phyloP scores from a whole-genome alignment of 2,797 vertebrate genomes.

The Pseudochirops corinnae region DNA sequence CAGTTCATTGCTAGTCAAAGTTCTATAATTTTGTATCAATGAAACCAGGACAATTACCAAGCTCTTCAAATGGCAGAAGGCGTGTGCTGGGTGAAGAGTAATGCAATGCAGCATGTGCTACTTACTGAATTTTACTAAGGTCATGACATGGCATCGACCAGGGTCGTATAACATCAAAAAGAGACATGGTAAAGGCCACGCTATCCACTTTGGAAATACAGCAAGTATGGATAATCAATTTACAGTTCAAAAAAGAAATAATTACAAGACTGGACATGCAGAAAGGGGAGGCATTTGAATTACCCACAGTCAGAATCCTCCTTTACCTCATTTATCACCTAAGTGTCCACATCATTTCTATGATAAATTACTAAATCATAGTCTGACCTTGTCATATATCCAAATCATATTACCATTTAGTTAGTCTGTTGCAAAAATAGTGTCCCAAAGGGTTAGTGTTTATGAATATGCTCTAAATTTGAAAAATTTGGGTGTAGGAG shows the following conservation, averaged over 20 bases:
- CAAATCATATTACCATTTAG: neutral
- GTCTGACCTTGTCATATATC: conserved; percentile 5
- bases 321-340: neutral
- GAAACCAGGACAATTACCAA: neutral
- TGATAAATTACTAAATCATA: conserved; percentile 17
- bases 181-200: neutral
- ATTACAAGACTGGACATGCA: neutral
- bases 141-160: rapidly evolving
- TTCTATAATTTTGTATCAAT: neutral
- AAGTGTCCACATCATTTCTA: conserved; percentile 37
- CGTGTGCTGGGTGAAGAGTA: neutral
- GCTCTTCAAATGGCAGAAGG: neutral
- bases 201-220: conserved; percentile 17
- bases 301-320: conserved; percentile 22
- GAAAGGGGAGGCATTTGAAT: conserved; percentile 12
- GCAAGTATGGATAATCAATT: conserved; percentile 7
- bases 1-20: neutral
- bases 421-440: neutral
- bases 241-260: conserved; percentile 26
- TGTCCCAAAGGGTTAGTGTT: neutral
- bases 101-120: neutral
- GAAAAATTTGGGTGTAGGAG: conserved; percentile 18
- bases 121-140: rapidly evolving
- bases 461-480: conserved; percentile 33
- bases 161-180: neutral